Conservation (phyloP, 2,888 invertebrate species). For the Ochropleura plecta region DNA sequence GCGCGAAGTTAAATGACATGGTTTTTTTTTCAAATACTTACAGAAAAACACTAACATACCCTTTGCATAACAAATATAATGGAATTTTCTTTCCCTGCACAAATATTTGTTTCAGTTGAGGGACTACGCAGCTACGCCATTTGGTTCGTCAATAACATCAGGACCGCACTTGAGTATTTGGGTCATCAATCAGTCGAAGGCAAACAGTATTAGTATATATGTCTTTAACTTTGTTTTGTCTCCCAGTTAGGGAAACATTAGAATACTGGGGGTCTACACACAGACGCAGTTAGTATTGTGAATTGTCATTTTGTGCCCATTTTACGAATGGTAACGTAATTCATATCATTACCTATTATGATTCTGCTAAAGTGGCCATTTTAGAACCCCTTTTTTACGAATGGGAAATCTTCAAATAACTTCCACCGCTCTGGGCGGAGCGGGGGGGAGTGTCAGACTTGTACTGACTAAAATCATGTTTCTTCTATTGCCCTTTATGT, state of each 20-base stretch:
- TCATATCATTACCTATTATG: too few relatives aligned
- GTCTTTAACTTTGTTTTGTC: too few relatives aligned
- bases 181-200: slow-evolving; percentile 18
- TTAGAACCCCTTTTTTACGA: too few relatives aligned
- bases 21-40: background rate
- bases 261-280: background rate
- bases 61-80: background rate
- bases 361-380: too few relatives aligned
- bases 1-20: background rate
- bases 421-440: too few relatives aligned
- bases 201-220: background rate
- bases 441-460: too few relatives aligned
- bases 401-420: too few relatives aligned
- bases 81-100: background rate
- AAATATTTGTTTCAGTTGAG: slow-evolving; percentile 27
- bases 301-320: too few relatives aligned
- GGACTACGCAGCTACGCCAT: background rate
- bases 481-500: too few relatives aligned
- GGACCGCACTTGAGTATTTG: slow-evolving; percentile 17
- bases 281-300: too few relatives aligned
- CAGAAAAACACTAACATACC: background rate
- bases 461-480: too few relatives aligned
- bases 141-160: slow-evolving; percentile 9
- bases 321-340: too few relatives aligned
- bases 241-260: background rate